Evolutionary conservation across 2,113 vertebrate genomes (phyloP).

Genomic region (Caranx melampygus): DNA sequence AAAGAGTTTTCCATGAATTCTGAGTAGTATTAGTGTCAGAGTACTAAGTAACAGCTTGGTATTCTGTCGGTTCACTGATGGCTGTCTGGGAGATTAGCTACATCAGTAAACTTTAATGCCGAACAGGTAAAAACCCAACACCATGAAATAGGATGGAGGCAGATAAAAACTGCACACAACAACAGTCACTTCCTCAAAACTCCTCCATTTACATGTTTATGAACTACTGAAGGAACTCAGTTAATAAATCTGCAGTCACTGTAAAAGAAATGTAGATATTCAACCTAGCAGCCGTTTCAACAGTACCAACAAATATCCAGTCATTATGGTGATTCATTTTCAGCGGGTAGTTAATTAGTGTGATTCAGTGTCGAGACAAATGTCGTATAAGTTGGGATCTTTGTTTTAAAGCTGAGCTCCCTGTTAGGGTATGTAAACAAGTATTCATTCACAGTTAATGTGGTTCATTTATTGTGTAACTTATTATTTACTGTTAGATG

Average conservation of each 20-base stretch:
- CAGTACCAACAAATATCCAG: not conserved
- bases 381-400: too few species aligned
- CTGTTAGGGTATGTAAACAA: too few species aligned
- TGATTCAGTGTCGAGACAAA: too few species aligned
- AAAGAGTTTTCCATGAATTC: conserved; percentile 45
- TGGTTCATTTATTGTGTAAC: too few species aligned
- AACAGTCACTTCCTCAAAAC: conserved; percentile 37
- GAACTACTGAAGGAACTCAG: conserved; percentile 6
- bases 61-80: conserved; percentile 62
- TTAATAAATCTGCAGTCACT: not conserved
- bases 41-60: conserved; percentile 41
- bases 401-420: too few species aligned
- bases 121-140: conserved; percentile 66
- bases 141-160: conserved; percentile 70
- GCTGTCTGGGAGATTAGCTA: conserved; percentile 67
- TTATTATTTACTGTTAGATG: too few species aligned
- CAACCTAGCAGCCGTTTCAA: not conserved
- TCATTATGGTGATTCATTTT: not conserved
- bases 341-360: too few species aligned
- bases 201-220: conserved; percentile 4
- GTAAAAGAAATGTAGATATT: conserved; percentile 7
- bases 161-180: conserved; percentile 65
- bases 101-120: conserved; percentile 66
- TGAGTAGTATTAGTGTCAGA: conserved; percentile 57
- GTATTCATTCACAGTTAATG: too few species aligned